phyloP scores from a whole-genome alignment of 2,797 vertebrate species.

The Bryconaethiops microstoma region DNA sequence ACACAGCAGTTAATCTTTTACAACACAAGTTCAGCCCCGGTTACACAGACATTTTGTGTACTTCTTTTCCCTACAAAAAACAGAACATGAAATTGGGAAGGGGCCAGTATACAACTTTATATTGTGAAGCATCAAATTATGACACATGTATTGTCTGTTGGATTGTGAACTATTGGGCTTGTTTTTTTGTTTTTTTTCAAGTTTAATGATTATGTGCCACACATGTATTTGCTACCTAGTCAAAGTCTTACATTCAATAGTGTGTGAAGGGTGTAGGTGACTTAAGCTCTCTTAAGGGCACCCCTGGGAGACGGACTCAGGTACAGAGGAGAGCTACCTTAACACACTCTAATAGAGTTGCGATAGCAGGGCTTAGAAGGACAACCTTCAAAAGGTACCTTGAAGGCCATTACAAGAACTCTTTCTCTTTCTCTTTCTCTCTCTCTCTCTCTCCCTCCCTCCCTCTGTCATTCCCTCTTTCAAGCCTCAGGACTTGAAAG shows the following conservation, averaged over 20 bases:
- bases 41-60: too few species aligned
- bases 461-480: neutral
- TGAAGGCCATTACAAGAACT: constrained; percentile 55
- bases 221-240: neutral
- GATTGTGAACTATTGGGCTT: too few species aligned
- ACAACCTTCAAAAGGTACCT: constrained; percentile 57
- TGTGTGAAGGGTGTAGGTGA: constrained; percentile 62
- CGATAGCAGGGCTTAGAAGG: constrained; percentile 28
- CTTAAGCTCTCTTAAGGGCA: constrained; percentile 59
- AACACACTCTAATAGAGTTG: constrained; percentile 54
- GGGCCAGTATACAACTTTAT: neutral
- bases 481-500: constrained; percentile 30
- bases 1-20: too few species aligned
- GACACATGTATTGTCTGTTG: neutral
- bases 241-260: constrained; percentile 48
- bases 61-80: too few species aligned
- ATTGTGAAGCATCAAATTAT: neutral
- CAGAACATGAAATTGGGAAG: too few species aligned
- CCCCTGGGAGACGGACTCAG: constrained; percentile 46
- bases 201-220: neutral
- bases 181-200: too few species aligned
- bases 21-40: too few species aligned
- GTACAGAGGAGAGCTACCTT: constrained; percentile 48
- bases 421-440: constrained; percentile 4
- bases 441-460: constrained; percentile 12